Evolutionary conservation across 1,140 invertebrate genomes (phyloP).

Genomic region (Maniola jurtina): DNA sequence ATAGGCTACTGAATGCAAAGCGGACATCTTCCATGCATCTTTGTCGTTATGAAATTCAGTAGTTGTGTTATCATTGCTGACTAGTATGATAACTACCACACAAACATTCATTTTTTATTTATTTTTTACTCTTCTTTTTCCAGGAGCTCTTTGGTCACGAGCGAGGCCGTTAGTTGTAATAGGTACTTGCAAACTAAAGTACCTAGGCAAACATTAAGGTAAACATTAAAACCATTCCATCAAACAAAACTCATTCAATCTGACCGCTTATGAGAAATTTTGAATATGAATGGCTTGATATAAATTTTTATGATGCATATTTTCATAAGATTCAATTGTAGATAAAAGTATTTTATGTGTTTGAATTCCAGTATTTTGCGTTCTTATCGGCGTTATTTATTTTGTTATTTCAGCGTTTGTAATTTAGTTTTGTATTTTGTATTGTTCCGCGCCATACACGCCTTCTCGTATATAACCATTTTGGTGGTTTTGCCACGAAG

Average conservation of each 20-base stretch:
- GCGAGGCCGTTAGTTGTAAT: too few relatives aligned
- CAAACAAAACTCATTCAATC: slow-evolving; percentile 5
- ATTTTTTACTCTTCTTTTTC: too few relatives aligned
- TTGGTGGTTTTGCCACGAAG: too few relatives aligned
- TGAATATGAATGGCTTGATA: slow-evolving; percentile 5
- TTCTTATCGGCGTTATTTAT: slow-evolving; percentile 12
- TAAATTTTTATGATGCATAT: slow-evolving; percentile 16
- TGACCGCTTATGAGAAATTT: slow-evolving; percentile 15
- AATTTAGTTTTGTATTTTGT: slow-evolving; percentile 12
- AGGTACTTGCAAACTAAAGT: neutral
- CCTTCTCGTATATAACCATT: too few relatives aligned
- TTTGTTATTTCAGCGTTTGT: slow-evolving; percentile 11
- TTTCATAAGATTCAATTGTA: slow-evolving; percentile 16
- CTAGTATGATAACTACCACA: too few relatives aligned
- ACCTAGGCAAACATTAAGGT: neutral
- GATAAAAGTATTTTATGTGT: slow-evolving; percentile 12
- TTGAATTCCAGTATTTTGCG: slow-evolving; percentile 13
- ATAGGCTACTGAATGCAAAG: too few relatives aligned
- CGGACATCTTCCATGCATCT: too few relatives aligned
- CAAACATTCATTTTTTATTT: too few relatives aligned
- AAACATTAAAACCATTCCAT: slow-evolving; percentile 4
- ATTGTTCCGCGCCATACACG: neutral
- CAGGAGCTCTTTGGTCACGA: too few relatives aligned
- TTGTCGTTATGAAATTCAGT: too few relatives aligned
- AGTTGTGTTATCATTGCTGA: too few relatives aligned